Conservation (phyloP, 1,140 invertebrate genomes). For the Grapholita molesta region DNA sequence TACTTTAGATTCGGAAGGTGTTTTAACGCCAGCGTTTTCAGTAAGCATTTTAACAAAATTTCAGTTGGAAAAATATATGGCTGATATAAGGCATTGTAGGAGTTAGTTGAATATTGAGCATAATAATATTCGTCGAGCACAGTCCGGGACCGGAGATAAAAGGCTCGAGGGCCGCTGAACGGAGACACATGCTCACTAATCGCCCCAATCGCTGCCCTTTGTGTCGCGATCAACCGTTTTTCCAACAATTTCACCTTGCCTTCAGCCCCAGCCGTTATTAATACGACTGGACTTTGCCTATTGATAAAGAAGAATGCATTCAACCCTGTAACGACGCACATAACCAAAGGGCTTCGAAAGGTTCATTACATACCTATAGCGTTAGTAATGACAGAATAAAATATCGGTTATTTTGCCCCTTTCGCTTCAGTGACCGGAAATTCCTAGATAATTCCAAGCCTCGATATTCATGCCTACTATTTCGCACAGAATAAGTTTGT, state of each 20-base stretch:
- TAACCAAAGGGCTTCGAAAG: background rate
- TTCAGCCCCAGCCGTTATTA: background rate
- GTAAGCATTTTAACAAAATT: background rate
- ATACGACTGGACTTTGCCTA: conserved; percentile 7
- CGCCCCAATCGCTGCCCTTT: conserved; percentile 31
- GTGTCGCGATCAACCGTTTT: conserved; percentile 23
- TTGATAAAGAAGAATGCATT: conserved; percentile 18
- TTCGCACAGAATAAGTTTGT: conserved; percentile 22
- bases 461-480: conserved; percentile 37
- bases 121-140: conserved; percentile 35
- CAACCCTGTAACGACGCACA: conserved; percentile 3
- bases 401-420: conserved; percentile 40
- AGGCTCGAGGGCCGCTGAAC: conserved; percentile 35
- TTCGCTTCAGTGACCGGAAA: conserved; percentile 59
- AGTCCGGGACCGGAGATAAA: conserved; percentile 43
- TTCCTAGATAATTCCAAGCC: conserved; percentile 53
- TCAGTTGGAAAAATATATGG: background rate
- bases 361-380: conserved; percentile 8
- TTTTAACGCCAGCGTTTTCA: background rate
- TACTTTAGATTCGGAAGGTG: background rate
- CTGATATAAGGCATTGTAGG: background rate
- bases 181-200: conserved; percentile 34
- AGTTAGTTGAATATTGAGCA: background rate
- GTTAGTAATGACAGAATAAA: conserved; percentile 32
- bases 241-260: conserved; percentile 10